phyloP scores from a whole-genome alignment of 2,888 invertebrate genomes.

The Oscheius myriophilus region DNA sequence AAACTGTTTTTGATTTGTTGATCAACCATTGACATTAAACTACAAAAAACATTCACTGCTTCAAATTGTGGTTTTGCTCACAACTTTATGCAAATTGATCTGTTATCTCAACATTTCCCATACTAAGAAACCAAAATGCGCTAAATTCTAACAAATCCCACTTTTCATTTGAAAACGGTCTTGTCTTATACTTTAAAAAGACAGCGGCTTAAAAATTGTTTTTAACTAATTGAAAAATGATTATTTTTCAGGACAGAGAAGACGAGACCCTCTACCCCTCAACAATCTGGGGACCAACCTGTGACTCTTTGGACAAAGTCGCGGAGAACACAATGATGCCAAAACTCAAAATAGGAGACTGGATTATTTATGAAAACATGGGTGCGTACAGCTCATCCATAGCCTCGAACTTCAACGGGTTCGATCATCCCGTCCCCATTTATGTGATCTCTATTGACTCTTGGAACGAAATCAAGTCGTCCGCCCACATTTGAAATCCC shows the following conservation, averaged over 20 bases:
- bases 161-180: no score
- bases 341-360: slow-evolving; percentile 83
- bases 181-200: neutral
- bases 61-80: no score
- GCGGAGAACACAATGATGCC: slow-evolving; percentile 75
- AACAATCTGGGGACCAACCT: slow-evolving; percentile 91
- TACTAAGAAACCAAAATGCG: no score
- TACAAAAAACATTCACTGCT: no score
- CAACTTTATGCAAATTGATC: no score
- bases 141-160: no score
- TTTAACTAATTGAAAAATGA: neutral
- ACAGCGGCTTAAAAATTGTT: neutral
- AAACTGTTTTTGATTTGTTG: no score
- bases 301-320: slow-evolving; percentile 89
- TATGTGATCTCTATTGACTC: slow-evolving; percentile 37
- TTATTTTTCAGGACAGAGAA: slow-evolving; percentile 1
- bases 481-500: no score
- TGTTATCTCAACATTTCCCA: no score
- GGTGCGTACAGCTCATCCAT: slow-evolving; percentile 96
- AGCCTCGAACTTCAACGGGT: slow-evolving; percentile 93
- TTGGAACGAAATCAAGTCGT: neutral
- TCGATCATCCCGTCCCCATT: slow-evolving; percentile 78
- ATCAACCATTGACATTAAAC: no score
- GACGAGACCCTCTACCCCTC: slow-evolving; percentile 33
- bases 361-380: slow-evolving; percentile 92